Base-by-base conservation (phyloP, 1,140 invertebrate genomes). In the Leptopilina clavipes region DNA sequence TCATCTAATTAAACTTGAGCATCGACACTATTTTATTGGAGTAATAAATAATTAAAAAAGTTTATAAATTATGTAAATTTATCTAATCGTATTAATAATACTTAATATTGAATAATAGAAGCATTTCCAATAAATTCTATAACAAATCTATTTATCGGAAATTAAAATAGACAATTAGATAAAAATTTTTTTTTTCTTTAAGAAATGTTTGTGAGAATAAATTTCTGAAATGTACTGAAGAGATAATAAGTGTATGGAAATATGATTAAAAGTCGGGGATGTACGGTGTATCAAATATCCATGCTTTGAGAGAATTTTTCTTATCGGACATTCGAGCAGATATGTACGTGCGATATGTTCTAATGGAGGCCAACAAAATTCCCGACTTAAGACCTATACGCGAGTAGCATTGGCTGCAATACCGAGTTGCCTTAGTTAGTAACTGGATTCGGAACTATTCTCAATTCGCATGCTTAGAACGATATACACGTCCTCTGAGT, bases 321-420 rank as follows among this genome's bases (percentile, higher is more conserved):
- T 81, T 81, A 81, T 78, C 79, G 45, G 54, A 45, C 43, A 73
- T 78, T 81, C 76, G 75, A 65, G 73, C 76, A 75, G 79, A 83
- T 83, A 77, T 77, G 77, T 76, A 81, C 74, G 76, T 73, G 73
- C 77, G 82, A 83, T 84, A 81, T 77, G 78, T 82, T 76, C 70
- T 79, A 75, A 81, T 79, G 74, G 79, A 70, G 76, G 73, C 72
- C 65, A 54, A 76, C 71, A 78, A 80, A 82, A 83, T 73, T 78
- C 48, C 78, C 45, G 72, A 22, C 70, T 83, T 80, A 80, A 79
- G 71, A 77, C 72, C 73, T 17, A 59, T 45, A 65, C 59, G 72
- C 65, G 22, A 56, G 70, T 70, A 78, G 74, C 76, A 76, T 76
- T 78, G 59, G 22, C 19, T 65, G 59, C 59, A 65, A 65, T 65